A percentile compares a stretch with the other conserved stretches of the same genome.
phyloP scores from a whole-genome alignment of 2,797 vertebrate species.

The Morus bassanus region DNA sequence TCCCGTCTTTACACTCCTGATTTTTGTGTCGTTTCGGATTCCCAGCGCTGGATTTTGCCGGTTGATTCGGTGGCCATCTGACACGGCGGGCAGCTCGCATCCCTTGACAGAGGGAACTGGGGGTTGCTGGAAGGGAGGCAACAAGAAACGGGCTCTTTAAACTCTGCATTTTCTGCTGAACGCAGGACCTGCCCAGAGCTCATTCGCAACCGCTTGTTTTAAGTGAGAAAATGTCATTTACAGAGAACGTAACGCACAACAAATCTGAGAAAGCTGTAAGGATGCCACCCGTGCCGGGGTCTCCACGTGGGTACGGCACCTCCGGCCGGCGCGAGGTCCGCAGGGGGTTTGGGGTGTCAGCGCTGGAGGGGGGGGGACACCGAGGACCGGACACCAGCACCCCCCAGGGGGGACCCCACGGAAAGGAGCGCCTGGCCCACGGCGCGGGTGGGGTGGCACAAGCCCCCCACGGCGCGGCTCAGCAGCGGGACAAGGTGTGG shows the following conservation, averaged over 20 bases:
- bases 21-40: not conserved
- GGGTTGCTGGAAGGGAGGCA: not conserved
- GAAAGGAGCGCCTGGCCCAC: not conserved
- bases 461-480: rapidly evolving
- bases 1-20: not conserved
- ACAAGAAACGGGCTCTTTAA: not conserved
- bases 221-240: rapidly evolving
- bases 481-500: not conserved
- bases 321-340: rapidly evolving
- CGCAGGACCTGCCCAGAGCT: not conserved
- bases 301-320: rapidly evolving
- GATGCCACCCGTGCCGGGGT: not conserved
- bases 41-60: rapidly evolving
- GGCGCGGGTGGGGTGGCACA: not conserved
- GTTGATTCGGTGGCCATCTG: not conserved
- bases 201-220: rapidly evolving
- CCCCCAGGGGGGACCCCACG: rapidly evolving
- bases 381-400: not conserved
- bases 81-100: not conserved
- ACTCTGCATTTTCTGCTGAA: not conserved
- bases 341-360: not conserved
- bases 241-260: rapidly evolving
- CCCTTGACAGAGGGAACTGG: rapidly evolving
- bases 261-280: not conserved
- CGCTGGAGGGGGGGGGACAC: rapidly evolving